A percentile compares a stretch with the other conserved stretches of the same genome.
phyloP scores from a whole-genome alignment of 2,888 invertebrate species.

The Microdon myrmicae region DNA sequence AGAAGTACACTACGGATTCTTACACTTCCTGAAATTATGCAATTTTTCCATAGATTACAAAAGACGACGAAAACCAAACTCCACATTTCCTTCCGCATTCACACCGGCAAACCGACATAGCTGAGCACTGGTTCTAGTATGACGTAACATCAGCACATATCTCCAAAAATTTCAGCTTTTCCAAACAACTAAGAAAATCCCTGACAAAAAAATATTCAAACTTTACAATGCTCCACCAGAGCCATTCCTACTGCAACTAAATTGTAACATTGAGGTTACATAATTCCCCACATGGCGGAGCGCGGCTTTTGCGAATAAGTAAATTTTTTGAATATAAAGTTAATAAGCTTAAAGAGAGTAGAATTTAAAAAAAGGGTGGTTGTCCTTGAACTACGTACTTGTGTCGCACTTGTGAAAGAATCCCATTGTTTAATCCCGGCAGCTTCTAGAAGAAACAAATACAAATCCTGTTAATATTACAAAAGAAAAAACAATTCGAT shows the following conservation, averaged over 20 bases:
- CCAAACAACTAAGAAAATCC: too few relatives aligned
- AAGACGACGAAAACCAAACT: too few relatives aligned
- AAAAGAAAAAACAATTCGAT: not conserved
- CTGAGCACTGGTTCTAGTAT: too few relatives aligned
- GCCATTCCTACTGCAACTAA: not conserved
- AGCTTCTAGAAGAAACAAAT: constrained; percentile 54
- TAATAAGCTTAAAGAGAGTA: not conserved
- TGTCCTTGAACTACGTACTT: constrained; percentile 64
- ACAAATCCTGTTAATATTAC: not conserved
- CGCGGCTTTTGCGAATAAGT: not conserved
- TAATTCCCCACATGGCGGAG: constrained; percentile 45
- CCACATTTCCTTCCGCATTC: too few relatives aligned
- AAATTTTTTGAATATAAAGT: not conserved
- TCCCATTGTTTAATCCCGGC: constrained; percentile 58
- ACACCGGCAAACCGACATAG: too few relatives aligned
- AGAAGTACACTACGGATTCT: too few relatives aligned
- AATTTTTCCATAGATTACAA: too few relatives aligned
- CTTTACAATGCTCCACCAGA: too few relatives aligned
- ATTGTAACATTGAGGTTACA: constrained; percentile 44
- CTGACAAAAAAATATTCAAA: too few relatives aligned
- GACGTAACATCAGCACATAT: too few relatives aligned
- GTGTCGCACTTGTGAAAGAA: constrained; percentile 59
- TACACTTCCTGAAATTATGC: too few relatives aligned
- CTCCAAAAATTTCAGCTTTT: too few relatives aligned
- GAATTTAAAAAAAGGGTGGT: constrained; percentile 26